Base-by-base conservation (phyloP, 2,888 invertebrate species). In the Agrypnus murinus region DNA sequence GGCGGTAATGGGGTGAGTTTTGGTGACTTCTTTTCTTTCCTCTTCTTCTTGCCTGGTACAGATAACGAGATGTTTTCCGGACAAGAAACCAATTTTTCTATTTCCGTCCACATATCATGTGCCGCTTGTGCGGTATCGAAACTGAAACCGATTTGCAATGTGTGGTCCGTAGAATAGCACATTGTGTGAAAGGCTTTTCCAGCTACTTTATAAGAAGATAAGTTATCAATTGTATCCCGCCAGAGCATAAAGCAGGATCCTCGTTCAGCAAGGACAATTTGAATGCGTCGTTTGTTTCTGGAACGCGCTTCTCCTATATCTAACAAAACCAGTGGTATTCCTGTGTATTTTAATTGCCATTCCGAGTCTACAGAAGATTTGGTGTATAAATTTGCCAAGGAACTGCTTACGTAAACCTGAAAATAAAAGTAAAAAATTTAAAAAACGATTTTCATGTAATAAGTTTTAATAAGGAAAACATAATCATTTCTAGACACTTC, bases 181-280 rank as follows among this genome's bases (percentile, higher is more conserved):
- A 95, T 91, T 43, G 94, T 95, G 84, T 95, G 95, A 82, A 95
- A 95, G 40, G 92, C 91, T 43, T 91, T 90, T 0, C 92, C 91
- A 12, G 90, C 89, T 12, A 90, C 88, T 82, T 89, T 90, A 86
- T 95, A 95, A 67, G 91, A 89, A 7, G 92, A 92, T 73, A 94
- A 86, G 82, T 94, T 93, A 84, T 94, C 94, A 77, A 95, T 92
- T 57, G 90, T 91, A 84, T 95, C 95, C 76, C 90, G 89, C 95
- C 95, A 95, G 17, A 95, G 85, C 65, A 92, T 91, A 84, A 95
- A 94, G 66, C 93, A 93, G 0, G 94, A 93, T 12, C 95, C 94
- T 34, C 92, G 89, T 72, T 81, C 81, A 7, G 81, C 81, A 19
- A 81, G 77, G n/a, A 79, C 75, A 15, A 81, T 78, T 67, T 81